phyloP scores from a whole-genome alignment of 2,888 invertebrate species.

The Dorcus hopei region DNA sequence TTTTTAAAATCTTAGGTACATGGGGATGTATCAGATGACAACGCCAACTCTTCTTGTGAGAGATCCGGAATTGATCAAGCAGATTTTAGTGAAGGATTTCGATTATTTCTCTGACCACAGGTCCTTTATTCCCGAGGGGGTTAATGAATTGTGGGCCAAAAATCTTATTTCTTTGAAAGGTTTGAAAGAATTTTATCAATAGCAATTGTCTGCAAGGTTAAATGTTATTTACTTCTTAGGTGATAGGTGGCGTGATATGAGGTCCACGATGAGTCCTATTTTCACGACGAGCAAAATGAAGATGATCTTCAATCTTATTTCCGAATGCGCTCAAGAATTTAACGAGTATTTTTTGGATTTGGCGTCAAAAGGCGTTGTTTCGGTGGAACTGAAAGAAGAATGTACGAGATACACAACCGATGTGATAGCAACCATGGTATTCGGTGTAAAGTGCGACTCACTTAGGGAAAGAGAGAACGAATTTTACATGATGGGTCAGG shows the following conservation, averaged over 20 bases:
- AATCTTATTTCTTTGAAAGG: constrained; percentile 26
- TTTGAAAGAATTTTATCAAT: too few species aligned
- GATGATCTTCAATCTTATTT: constrained; percentile 36
- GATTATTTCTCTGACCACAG: constrained; percentile 56
- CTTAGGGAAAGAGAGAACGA: constrained; percentile 45
- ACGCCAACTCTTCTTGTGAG: constrained; percentile 52
- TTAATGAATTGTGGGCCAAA: constrained; percentile 53
- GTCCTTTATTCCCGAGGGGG: constrained; percentile 31
- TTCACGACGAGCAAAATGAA: constrained; percentile 46
- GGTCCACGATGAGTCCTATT: constrained; percentile 45
- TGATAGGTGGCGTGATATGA: constrained; percentile 43
- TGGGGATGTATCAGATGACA: constrained; percentile 11
- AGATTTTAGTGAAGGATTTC: constrained; percentile 57
- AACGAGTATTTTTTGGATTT: constrained; percentile 28
- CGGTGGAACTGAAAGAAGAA: constrained; percentile 49
- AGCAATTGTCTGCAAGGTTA: too few species aligned
- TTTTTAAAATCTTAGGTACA: constrained; percentile 6
- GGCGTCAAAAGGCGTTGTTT: constrained; percentile 17
- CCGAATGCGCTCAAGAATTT: constrained; percentile 29
- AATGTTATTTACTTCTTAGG: constrained; percentile 19
- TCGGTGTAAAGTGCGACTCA: constrained; percentile 56
- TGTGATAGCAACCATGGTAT: constrained; percentile 55
- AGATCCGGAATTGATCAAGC: constrained; percentile 59
- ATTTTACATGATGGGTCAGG: constrained; percentile 10
- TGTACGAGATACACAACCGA: constrained; percentile 53